Base-by-base conservation (phyloP, 1,140 invertebrate species). In the Drosophila simulans region DNA sequence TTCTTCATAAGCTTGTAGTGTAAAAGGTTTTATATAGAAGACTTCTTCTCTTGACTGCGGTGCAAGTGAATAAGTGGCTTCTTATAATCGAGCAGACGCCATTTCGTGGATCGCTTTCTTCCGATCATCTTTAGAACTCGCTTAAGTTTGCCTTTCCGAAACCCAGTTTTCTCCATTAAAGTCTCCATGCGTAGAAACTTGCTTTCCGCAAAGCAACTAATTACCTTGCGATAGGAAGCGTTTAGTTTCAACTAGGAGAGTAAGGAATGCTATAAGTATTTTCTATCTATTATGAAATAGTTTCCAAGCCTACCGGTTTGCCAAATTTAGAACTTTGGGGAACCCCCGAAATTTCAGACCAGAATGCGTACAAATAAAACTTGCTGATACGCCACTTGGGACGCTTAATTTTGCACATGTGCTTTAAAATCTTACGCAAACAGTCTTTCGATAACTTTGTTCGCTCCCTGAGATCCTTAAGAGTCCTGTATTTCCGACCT, bases 331-430 rank as follows among this genome's bases (percentile, higher is more conserved):
- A 1, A 0, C 17, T 11, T 3, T 5, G 1, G 0, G 48, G 4
- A 4, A 11, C 1, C 0, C n/a, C 48, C 0, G 7, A 4, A 3
- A 5, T 10, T 12, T 53, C 25, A 0, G n/a, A 5, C 0, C 46
- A n/a, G 8, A 11, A 59, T 25, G 65, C 54, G 5, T 59, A 10
- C 25, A 59, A 5, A 35, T 72, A 72, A 3, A 4, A 39, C 2
- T 2, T 25, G 20, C 65, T 72, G 34, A 72, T 70, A 8, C 69
- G 54, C 65, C 65, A 72, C 37, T 70, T 72, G 1, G 12, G 0
- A 10, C 25, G 48, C 35, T 70, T 72, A 1, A 70, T 53, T 4
- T 70, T 72, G 1, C 7, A 54, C 4, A 72, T 35, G 0, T 25
- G 11, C 4, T 22, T 40, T 0, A 72, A 65, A 3, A 17, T 12